These are phyloP conservation scores for Lerema accius DNA, from an alignment of 1,140 invertebrate genomes.

Conservation along the genomic window DNA sequence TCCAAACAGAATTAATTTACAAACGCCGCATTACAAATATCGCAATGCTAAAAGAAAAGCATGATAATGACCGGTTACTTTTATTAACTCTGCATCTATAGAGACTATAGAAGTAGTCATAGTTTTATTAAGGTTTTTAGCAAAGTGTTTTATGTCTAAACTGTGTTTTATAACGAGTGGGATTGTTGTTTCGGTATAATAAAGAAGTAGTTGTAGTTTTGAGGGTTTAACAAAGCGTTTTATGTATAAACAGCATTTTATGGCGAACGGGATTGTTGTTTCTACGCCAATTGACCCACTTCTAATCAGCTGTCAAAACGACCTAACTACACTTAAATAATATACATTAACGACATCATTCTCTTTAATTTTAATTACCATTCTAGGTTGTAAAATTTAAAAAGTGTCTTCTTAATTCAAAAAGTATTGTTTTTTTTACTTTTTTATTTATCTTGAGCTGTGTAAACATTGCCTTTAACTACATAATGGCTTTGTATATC, in stretches of 20 bases:
- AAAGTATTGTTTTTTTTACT: too few species aligned
- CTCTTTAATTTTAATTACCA: too few species aligned
- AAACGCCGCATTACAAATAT: slow-evolving; percentile 46
- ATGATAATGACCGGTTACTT: background rate
- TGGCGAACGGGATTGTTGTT: background rate
- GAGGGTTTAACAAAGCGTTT: too few species aligned
- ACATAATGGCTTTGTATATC: too few species aligned
- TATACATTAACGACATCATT: too few species aligned
- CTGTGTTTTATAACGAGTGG: background rate
- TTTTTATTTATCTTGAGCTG: too few species aligned
- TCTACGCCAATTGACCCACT: background rate
- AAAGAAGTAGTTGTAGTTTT: too few species aligned
- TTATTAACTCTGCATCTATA: background rate
- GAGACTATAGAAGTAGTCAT: background rate
- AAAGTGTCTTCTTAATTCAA: too few species aligned
- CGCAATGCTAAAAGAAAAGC: slow-evolving; percentile 11
- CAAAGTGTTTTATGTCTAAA: background rate
- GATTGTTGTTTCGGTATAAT: too few species aligned
- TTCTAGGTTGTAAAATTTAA: too few species aligned
- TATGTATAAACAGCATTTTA: too few species aligned
- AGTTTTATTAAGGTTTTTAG: background rate
- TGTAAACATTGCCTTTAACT: background rate
- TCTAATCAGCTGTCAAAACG: background rate
- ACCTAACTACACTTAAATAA: too few species aligned
- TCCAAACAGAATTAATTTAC: slow-evolving; percentile 47